Base-by-base conservation (phyloP, 2,797 vertebrate species). In the Paratrypauchen microcephalus region DNA sequence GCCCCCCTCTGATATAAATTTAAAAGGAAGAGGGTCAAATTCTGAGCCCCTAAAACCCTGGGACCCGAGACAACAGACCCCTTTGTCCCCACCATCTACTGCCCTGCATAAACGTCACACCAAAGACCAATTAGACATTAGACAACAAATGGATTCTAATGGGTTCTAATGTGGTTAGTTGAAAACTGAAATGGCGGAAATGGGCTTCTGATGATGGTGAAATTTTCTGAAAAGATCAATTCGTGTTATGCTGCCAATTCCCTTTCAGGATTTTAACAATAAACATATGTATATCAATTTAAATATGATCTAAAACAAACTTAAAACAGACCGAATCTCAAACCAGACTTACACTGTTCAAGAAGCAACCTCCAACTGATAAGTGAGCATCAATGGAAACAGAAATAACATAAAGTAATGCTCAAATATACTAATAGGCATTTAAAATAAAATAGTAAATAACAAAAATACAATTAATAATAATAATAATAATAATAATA, bases 341-440 rank as follows among this genome's bases (percentile, higher is more conserved):
- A 26, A 50, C 32, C 52, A 59, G 84, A 92, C 90, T 86, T 76
- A 80, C 64, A 55, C 69, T 39, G 78, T 23, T 18, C 68, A 75
- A 80, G 77, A 83, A 83, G 66, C 74, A 30, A 74, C 73, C 83
- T 77, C 78, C 84, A 88, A 84, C 83, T 80, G 81, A 80, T 58
- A 75, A 87, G 88, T 76, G 60, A 80, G 89, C 85, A 78, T 92
- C 78, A 74, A 83, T 75, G 70, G 73, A 83, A 82, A 61, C 74
- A 76, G 70, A 79, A 66, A 75, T 8, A 52, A 52, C 36, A 65
- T 84, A 24, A 87, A 86, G 72, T 80, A 73, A 77, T 23, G 68
- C 73, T 74, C 67, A 68, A 45, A 80, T 13, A 80, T 59, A 77
- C 61, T 9, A 9, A 36, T 9, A 36, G 8, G 8, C 8, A 9